Conservation (phyloP, 2,113 vertebrate genomes). For the Gymnarchus niloticus region DNA sequence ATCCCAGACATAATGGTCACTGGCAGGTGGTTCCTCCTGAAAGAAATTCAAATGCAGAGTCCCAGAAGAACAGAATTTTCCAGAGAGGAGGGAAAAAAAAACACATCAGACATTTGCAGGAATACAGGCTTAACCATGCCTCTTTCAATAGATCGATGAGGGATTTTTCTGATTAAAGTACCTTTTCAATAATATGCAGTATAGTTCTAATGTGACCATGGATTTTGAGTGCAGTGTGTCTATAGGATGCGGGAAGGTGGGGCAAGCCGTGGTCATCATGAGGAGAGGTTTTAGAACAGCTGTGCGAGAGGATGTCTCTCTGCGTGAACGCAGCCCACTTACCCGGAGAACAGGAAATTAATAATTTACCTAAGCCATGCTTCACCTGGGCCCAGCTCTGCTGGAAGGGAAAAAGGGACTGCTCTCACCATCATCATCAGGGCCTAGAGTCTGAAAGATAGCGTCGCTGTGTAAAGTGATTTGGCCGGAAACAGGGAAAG, state of each 20-base stretch:
- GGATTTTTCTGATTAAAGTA: not conserved
- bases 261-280: not conserved
- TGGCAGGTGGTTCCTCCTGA: conserved; percentile 1
- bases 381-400: conserved; percentile 55
- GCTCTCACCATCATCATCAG: conserved; percentile 14
- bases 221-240: not conserved
- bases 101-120: not conserved
- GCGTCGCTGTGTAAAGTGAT: not conserved
- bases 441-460: not conserved
- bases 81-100: not conserved
- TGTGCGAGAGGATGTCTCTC: conserved; percentile 60
- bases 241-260: not conserved
- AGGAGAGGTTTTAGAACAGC: conserved; percentile 46
- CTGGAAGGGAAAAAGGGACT: conserved; percentile 33
- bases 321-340: conserved; percentile 52
- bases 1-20: not conserved
- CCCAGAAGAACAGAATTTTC: conserved; percentile 7
- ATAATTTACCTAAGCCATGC: conserved; percentile 59
- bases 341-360: conserved; percentile 61
- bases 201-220: not conserved
- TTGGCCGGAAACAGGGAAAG: not conserved
- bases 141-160: not conserved
- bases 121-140: not conserved
- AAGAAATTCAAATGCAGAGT: not conserved
- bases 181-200: not conserved